These are phyloP conservation scores for Matsumyia berberina DNA, from an alignment of 2,888 invertebrate species.

Conservation along the genomic window DNA sequence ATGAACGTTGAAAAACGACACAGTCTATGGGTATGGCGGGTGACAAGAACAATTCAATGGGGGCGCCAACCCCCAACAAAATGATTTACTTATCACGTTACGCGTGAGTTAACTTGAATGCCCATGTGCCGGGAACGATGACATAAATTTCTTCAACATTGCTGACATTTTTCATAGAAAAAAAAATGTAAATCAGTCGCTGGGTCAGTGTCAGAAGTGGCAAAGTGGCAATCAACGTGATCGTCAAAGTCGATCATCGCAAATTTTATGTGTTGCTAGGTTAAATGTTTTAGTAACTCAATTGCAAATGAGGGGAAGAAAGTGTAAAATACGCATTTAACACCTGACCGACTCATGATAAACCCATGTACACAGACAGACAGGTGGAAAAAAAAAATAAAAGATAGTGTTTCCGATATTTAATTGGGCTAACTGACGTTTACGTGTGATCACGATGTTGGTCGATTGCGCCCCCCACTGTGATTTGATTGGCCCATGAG, in stretches of 20 bases:
- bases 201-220: constrained; percentile 35
- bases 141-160: constrained; percentile 6
- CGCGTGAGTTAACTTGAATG: background rate
- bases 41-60: background rate
- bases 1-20: background rate
- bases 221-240: background rate
- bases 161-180: constrained; percentile 14
- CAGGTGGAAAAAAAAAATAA: background rate
- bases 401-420: constrained; percentile 17
- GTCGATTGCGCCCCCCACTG: background rate
- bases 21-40: background rate
- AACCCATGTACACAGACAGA: constrained; percentile 9
- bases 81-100: constrained; percentile 35
- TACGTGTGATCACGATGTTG: constrained; percentile 34
- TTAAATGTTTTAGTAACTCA: constrained; percentile 7
- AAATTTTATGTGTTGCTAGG: constrained; percentile 24
- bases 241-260: background rate
- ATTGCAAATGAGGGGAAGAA: constrained; percentile 8
- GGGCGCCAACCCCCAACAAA: constrained; percentile 10
- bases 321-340: constrained; percentile 30
- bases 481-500: constrained; percentile 18
- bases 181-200: constrained; percentile 18
- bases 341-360: constrained; percentile 24
- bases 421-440: constrained; percentile 15
- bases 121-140: background rate